Base-by-base conservation (phyloP, 2,888 invertebrate genomes). In the Lasioglossum marginatum region DNA sequence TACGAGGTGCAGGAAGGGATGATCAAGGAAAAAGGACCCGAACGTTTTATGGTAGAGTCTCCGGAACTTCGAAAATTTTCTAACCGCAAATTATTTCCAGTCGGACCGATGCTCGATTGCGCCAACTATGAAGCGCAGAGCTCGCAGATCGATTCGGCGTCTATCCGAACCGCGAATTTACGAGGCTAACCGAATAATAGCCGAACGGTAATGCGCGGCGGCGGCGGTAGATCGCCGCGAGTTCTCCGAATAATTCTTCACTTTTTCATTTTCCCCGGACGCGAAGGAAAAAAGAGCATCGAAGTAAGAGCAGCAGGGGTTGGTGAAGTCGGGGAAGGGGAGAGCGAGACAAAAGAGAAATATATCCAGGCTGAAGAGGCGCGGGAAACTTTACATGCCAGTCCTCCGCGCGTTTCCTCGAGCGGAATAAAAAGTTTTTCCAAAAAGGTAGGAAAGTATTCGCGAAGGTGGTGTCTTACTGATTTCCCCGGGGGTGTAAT, bases 401-500 rank as follows among this genome's bases (percentile, higher is more conserved):
- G 68, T 78, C 81, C 81, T 40, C 31, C 70, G 40, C 79, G 40
- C 79, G 78, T 83, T 77, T 77, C 76, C 68, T 70, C 79, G 57
- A 63, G 87, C 63, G 73, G 74, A 75, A 81, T 82, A 87, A 82
- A 87, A 87, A 87, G 74, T 82, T 87, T 43, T 79, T 74, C 43
- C 66, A n/a, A 34, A 68, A 37, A 77, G 43, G 40, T 34, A n/a
- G 31, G 43, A 34, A 45, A 48, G 81, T 88, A 88, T 90, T 83
- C 90, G 75, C 80, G 76, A 78, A 73, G 71, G 70, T 86, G 77
- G 82, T 82, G 82, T 86, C 83, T 79, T 81, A 77, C 80, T 90
- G 89, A 89, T 89, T 89, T 89, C 89, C 89, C 89, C 77, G 68
- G 86, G 84, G 89, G 52, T 83, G 82, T 81, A 81, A 88, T 90